Percentiles rank a stretch among this genome's conserved stretches.
Evolutionary conservation across 2,888 invertebrate genomes (phyloP).

Genomic region (Apodemia hepburni): DNA sequence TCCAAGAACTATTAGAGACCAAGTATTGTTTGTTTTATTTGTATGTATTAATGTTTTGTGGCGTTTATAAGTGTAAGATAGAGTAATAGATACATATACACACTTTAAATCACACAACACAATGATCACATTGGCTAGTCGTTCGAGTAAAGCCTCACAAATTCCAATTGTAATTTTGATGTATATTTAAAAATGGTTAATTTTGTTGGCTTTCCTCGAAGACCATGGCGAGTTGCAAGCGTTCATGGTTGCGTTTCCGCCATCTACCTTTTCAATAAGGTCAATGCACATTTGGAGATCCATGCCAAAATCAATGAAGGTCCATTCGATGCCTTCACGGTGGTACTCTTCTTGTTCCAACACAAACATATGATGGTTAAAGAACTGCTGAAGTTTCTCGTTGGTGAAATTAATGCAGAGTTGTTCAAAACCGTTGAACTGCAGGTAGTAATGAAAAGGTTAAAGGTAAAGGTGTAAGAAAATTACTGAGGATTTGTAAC

Average conservation of each 20-base stretch:
- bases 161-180: slow-evolving; percentile 27
- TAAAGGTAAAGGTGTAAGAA: slow-evolving; percentile 43
- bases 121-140: slow-evolving; percentile 61
- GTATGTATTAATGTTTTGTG: no score
- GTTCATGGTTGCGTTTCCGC: slow-evolving; percentile 73
- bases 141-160: slow-evolving; percentile 47
- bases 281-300: slow-evolving; percentile 97
- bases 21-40: no score
- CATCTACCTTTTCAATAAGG: slow-evolving; percentile 94
- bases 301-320: slow-evolving; percentile 98
- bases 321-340: slow-evolving; percentile 96
- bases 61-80: slow-evolving; percentile 42
- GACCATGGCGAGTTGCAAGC: slow-evolving; percentile 74
- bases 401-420: slow-evolving; percentile 99
- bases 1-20: no score
- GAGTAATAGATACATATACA: slow-evolving; percentile 38
- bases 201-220: slow-evolving; percentile 47
- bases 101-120: slow-evolving; percentile 55
- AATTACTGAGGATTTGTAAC: slow-evolving; percentile 37
- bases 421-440: slow-evolving; percentile 98
- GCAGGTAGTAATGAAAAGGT: slow-evolving; percentile 73
- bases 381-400: slow-evolving; percentile 98
- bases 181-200: slow-evolving; percentile 20
- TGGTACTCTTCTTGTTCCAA: slow-evolving; percentile 98
- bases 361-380: slow-evolving; percentile 99